These are phyloP conservation scores for Synaphobranchus kaupii DNA, from an alignment of 2,797 vertebrate genomes.

Conservation along the genomic window DNA sequence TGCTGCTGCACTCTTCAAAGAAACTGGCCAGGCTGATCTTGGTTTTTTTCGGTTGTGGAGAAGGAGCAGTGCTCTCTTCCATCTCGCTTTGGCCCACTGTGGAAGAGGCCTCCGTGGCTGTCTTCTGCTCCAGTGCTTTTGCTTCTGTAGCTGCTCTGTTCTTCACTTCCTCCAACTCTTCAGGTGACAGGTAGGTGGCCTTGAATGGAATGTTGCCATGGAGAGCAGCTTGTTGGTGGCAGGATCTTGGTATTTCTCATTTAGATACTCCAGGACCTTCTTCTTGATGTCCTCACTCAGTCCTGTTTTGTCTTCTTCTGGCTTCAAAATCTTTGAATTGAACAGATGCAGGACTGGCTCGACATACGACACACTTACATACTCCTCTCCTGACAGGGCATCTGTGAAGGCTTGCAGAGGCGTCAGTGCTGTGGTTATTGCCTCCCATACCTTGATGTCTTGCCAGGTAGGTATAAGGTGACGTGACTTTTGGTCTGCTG, in stretches of 20 bases:
- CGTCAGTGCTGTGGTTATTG: neutral
- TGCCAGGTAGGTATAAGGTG: constrained; percentile 8
- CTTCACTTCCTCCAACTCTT: too few species aligned
- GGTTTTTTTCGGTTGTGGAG: too few species aligned
- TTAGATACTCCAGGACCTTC: neutral
- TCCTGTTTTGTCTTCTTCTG: neutral
- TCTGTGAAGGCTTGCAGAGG: neutral
- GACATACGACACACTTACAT: neutral
- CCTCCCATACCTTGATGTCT: constrained; percentile 10
- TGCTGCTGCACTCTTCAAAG: too few species aligned
- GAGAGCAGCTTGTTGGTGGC: neutral
- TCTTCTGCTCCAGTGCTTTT: too few species aligned
- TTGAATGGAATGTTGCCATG: neutral
- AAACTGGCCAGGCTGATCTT: too few species aligned
- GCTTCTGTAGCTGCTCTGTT: too few species aligned
- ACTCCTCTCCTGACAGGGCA: neutral
- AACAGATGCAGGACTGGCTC: neutral
- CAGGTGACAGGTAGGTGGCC: neutral
- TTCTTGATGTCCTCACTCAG: neutral
- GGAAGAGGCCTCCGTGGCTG: too few species aligned
- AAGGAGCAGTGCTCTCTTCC: too few species aligned
- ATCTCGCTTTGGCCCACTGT: too few species aligned
- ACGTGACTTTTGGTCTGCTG: constrained; percentile 21
- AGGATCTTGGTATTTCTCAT: neutral
- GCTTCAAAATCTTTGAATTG: neutral